phyloP scores from a whole-genome alignment of 1,140 invertebrate genomes.

The Hesperophylax magnus region DNA sequence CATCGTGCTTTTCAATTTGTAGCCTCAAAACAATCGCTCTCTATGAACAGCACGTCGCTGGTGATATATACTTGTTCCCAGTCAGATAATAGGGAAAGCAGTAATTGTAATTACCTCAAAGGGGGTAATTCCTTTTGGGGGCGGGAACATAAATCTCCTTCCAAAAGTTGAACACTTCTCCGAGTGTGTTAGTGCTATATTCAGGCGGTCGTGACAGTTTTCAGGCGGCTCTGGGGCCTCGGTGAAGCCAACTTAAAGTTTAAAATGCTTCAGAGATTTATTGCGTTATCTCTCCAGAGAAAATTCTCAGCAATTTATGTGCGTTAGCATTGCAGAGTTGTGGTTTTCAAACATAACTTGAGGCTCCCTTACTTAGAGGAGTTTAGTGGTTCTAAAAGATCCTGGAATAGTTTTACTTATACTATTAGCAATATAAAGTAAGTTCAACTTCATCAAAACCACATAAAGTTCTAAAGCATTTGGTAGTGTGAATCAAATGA shows the following conservation, averaged over 20 bases:
- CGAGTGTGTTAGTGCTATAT: conserved; percentile 12
- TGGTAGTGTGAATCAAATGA: too few species aligned
- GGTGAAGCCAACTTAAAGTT: conserved; percentile 33
- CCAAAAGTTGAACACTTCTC: conserved; percentile 34
- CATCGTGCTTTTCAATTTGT: too few species aligned
- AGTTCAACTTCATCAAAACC: too few species aligned
- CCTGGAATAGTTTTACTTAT: not conserved
- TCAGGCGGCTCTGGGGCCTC: not conserved
- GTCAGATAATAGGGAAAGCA: too few species aligned
- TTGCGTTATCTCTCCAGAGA: conserved; percentile 25
- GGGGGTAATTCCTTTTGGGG: not conserved
- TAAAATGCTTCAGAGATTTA: conserved; percentile 42
- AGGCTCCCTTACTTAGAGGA: conserved; percentile 1
- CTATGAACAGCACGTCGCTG: too few species aligned
- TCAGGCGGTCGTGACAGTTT: conserved; percentile 27
- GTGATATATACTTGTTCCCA: too few species aligned
- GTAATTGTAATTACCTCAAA: not conserved
- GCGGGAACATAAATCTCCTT: conserved; percentile 37
- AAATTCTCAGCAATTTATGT: conserved; percentile 22
- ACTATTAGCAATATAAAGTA: too few species aligned
- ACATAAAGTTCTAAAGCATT: too few species aligned
- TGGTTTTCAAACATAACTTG: conserved; percentile 18
- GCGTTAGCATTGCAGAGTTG: conserved; percentile 22
- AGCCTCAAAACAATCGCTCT: too few species aligned
- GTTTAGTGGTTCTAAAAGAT: conserved; percentile 18